Evolutionary conservation across 2,113 vertebrate genomes (phyloP).

Genomic region (Ophthalmolycus amberensis): DNA sequence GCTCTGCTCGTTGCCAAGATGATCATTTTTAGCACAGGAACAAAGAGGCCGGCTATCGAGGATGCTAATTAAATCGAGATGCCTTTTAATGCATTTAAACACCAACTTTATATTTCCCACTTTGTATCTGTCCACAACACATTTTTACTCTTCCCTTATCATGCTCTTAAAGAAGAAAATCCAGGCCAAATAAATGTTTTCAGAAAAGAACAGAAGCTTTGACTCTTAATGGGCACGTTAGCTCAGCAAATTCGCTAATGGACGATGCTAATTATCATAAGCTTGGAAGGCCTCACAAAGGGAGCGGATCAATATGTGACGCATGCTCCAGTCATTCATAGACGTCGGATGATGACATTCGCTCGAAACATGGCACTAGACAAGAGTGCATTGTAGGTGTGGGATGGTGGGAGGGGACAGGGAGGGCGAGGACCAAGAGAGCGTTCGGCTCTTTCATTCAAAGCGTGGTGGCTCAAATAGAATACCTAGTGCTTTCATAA

Average conservation of each 20-base stretch:
- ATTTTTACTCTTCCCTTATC: constrained; percentile 77
- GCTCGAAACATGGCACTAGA: constrained; percentile 69
- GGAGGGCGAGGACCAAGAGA: constrained; percentile 62
- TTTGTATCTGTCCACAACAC: constrained; percentile 80
- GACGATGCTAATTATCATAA: constrained; percentile 84
- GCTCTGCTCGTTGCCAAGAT: constrained; percentile 73
- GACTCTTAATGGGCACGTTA: constrained; percentile 85
- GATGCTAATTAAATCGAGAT: constrained; percentile 83
- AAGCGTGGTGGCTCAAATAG: constrained; percentile 69
- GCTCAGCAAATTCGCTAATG: constrained; percentile 85
- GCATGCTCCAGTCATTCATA: constrained; percentile 72
- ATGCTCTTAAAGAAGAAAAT: constrained; percentile 80
- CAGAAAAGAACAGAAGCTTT: constrained; percentile 81
- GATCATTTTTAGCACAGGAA: constrained; percentile 78
- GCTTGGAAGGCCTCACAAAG: constrained; percentile 82
- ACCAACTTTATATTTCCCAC: constrained; percentile 80
- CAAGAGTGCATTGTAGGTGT: constrained; percentile 74
- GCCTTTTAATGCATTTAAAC: constrained; percentile 84
- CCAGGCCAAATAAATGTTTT: constrained; percentile 79
- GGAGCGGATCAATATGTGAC: constrained; percentile 84
- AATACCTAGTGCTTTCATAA: constrained; percentile 75
- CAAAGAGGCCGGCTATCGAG: constrained; percentile 76
- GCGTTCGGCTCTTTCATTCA: constrained; percentile 78
- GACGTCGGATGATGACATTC: constrained; percentile 80
- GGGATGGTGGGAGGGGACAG: constrained; percentile 54